phyloP scores from a whole-genome alignment of 1,140 invertebrate species.

The Cheumatopsyche charites region DNA sequence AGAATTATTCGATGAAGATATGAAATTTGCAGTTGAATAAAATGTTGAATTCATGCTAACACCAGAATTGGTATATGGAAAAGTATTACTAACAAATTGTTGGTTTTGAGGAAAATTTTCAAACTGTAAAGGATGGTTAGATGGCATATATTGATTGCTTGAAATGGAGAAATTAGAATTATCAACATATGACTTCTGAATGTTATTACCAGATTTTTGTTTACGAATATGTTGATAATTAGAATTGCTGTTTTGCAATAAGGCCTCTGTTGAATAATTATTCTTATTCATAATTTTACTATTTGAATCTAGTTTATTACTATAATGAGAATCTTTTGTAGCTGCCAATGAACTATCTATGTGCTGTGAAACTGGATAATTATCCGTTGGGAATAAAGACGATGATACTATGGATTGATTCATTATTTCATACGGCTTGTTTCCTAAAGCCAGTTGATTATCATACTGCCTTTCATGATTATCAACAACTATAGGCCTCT shows the following conservation, averaged over 20 bases:
- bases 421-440: constrained; percentile 26
- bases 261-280: constrained; percentile 64
- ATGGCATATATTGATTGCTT: constrained; percentile 41
- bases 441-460: not conserved
- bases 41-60: constrained; percentile 38
- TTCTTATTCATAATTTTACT: constrained; percentile 54
- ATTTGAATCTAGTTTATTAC: constrained; percentile 49
- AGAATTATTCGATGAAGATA: constrained; percentile 29
- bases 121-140: constrained; percentile 36
- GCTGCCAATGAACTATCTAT: constrained; percentile 8
- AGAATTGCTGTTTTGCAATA: constrained; percentile 55
- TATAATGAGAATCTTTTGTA: constrained; percentile 31
- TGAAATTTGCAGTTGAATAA: constrained; percentile 42
- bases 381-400: constrained; percentile 18
- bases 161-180: constrained; percentile 37
- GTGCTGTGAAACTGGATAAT: constrained; percentile 9
- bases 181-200: constrained; percentile 38
- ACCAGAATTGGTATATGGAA: constrained; percentile 27
- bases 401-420: not conserved
- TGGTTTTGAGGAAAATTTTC: constrained; percentile 41
- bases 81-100: constrained; percentile 33
- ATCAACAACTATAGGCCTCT: not conserved
- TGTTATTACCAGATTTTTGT: constrained; percentile 26
- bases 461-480: constrained; percentile 20
- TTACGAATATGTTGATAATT: constrained; percentile 35